Evolutionary conservation across 1,140 invertebrate genomes (phyloP).

Genomic region (Aricia agestis): DNA sequence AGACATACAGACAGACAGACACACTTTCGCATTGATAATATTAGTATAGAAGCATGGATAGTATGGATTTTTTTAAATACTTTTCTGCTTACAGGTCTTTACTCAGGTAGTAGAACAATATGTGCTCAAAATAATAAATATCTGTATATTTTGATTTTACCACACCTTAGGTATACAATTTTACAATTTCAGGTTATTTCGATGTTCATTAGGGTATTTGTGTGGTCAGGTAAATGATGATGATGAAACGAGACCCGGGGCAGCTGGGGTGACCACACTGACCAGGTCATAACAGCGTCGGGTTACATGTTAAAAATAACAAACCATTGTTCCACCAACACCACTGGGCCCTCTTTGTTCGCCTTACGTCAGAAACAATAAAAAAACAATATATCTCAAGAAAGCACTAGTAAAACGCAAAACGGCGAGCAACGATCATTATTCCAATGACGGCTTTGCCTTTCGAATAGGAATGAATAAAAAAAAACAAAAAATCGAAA

Average conservation of each 20-base stretch:
- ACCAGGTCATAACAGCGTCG: conserved; percentile 47
- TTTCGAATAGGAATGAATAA: neutral
- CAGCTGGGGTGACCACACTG: neutral
- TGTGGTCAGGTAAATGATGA: neutral
- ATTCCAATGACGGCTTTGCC: neutral
- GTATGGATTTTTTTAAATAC: too few species aligned
- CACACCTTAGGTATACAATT: too few species aligned
- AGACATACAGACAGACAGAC: too few species aligned
- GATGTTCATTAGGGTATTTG: neutral
- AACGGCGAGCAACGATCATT: neutral
- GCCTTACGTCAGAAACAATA: conserved; percentile 8
- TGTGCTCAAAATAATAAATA: too few species aligned
- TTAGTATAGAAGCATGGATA: too few species aligned
- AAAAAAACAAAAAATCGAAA: conserved; percentile 8
- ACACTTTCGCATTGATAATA: too few species aligned
- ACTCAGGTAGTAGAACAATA: too few species aligned
- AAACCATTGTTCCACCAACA: conserved; percentile 38
- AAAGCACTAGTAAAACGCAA: neutral
- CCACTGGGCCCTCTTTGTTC: conserved; percentile 24
- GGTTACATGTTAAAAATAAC: conserved; percentile 41
- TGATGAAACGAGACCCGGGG: conserved; percentile 21
- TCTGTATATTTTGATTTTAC: too few species aligned
- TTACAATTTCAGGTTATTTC: conserved; percentile 8
- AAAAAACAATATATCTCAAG: conserved; percentile 2
- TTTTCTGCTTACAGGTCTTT: too few species aligned